These are phyloP conservation scores for Balearica regulorum DNA, from an alignment of 2,797 vertebrate species.

Conservation along the genomic window DNA sequence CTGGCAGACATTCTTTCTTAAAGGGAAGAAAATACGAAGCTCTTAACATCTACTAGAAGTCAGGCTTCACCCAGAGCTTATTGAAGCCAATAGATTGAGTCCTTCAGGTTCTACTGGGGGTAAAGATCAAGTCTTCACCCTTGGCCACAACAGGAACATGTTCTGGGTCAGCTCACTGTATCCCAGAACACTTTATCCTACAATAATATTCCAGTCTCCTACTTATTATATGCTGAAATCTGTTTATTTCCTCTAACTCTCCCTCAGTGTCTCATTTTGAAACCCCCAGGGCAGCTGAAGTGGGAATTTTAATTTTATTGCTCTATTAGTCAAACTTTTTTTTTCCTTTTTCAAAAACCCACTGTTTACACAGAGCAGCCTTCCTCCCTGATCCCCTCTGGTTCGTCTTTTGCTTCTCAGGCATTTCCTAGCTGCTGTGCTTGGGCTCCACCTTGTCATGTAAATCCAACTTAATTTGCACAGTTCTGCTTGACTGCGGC, in stretches of 20 bases:
- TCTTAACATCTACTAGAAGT: not conserved
- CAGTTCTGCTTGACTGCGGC: constrained; percentile 72
- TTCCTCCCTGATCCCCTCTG: not conserved
- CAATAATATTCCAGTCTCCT: constrained; percentile 46
- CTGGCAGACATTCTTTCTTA: not conserved
- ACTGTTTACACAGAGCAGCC: constrained; percentile 37
- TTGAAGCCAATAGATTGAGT: not conserved
- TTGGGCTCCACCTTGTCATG: constrained; percentile 59
- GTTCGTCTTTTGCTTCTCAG: constrained; percentile 29
- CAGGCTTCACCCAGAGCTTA: not conserved
- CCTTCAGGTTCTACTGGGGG: not conserved
- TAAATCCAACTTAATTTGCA: constrained; percentile 79
- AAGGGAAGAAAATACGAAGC: not conserved
- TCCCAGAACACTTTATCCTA: constrained; percentile 58
- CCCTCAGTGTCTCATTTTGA: constrained; percentile 37
- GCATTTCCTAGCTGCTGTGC: constrained; percentile 59
- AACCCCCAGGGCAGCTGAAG: constrained; percentile 22
- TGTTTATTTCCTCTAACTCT: constrained; percentile 61
- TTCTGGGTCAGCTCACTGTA: not conserved
- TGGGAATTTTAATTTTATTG: constrained; percentile 53
- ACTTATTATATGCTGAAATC: constrained; percentile 38
- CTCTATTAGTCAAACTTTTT: not conserved
- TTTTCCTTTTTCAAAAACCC: not conserved
- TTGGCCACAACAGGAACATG: not conserved
- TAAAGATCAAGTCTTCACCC: constrained; percentile 23